A percentile compares a stretch with the other conserved stretches of the same genome.
These are phyloP conservation scores for Neodontobutis hainanensis DNA, from an alignment of 2,113 vertebrate genomes.

Conservation along the genomic window DNA sequence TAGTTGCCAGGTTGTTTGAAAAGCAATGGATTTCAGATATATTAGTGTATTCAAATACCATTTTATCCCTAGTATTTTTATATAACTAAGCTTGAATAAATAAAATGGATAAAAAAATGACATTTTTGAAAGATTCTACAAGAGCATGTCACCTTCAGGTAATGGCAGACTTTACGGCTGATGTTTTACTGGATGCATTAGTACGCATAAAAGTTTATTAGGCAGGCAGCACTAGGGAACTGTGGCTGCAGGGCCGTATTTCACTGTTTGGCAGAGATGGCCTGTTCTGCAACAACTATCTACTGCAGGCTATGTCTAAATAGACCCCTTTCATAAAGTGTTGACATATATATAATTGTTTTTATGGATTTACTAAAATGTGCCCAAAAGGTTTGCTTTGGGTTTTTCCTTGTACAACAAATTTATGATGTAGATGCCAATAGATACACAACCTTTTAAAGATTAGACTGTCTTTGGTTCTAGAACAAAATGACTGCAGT, in stretches of 20 bases:
- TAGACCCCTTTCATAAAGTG: background rate
- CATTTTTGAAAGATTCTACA: conserved; percentile 39
- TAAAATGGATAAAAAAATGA: background rate
- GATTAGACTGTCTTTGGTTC: background rate
- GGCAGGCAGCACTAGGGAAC: conserved; percentile 43
- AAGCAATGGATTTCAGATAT: conserved; percentile 1
- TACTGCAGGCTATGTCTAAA: conserved; percentile 9
- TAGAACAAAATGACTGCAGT: too few species aligned
- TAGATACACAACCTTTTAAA: background rate
- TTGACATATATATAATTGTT: conserved; percentile 9
- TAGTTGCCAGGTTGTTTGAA: conserved; percentile 5
- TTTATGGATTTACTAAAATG: conserved; percentile 15
- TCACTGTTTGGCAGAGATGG: conserved; percentile 35
- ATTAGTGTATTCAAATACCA: background rate
- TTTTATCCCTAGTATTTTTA: background rate
- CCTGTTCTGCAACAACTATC: background rate
- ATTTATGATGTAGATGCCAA: conserved; percentile 2
- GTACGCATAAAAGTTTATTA: conserved; percentile 72
- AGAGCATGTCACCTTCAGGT: conserved; percentile 56
- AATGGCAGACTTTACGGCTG: conserved; percentile 54
- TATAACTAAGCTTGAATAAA: background rate
- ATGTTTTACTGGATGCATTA: conserved; percentile 72
- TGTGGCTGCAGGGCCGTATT: conserved; percentile 39
- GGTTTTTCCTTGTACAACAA: conserved; percentile 7
- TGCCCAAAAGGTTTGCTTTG: conserved; percentile 2